phyloP scores from a whole-genome alignment of 2,797 vertebrate genomes.

The Acestrorhynchus altus region DNA sequence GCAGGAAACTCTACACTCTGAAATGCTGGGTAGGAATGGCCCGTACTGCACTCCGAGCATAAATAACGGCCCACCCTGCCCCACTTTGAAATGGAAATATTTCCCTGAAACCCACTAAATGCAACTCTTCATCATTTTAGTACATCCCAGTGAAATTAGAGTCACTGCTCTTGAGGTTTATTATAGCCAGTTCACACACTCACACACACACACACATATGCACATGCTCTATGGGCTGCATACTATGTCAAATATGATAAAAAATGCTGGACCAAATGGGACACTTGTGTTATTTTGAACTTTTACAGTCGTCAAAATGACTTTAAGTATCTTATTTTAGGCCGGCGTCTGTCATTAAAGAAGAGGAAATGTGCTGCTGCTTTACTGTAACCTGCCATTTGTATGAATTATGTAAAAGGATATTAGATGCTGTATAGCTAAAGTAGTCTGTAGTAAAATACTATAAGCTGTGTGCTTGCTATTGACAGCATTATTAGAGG shows the following conservation, averaged over 20 bases:
- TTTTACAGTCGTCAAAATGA: slow-evolving; percentile 8
- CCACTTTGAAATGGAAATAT: slow-evolving; percentile 53
- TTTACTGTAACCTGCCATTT: slow-evolving; percentile 22
- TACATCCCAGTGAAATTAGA: slow-evolving; percentile 37
- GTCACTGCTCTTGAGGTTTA: slow-evolving; percentile 40
- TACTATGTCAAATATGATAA: slow-evolving; percentile 9
- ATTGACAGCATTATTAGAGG: slow-evolving; percentile 15
- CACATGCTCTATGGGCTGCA: background rate
- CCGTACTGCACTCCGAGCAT: slow-evolving; percentile 30
- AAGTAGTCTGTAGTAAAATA: background rate
- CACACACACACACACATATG: background rate
- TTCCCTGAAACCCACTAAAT: slow-evolving; percentile 40
- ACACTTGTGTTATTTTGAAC: background rate
- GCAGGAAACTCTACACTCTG: slow-evolving; percentile 47
- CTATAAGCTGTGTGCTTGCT: slow-evolving; percentile 5
- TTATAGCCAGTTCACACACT: slow-evolving; percentile 30
- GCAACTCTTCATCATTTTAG: slow-evolving; percentile 31
- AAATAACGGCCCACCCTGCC: slow-evolving; percentile 46
- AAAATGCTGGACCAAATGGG: slow-evolving; percentile 17
- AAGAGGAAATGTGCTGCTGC: slow-evolving; percentile 16
- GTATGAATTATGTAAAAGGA: background rate
- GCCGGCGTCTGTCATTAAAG: slow-evolving; percentile 10
- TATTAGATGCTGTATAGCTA: slow-evolving; percentile 13
- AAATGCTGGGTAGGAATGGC: slow-evolving; percentile 43
- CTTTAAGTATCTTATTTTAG: slow-evolving; percentile 13